Evolutionary conservation across 1,140 invertebrate genomes (phyloP), one percentile per base, ranked within the genome.

Genomic region (Caenorhabditis latens): DNA sequence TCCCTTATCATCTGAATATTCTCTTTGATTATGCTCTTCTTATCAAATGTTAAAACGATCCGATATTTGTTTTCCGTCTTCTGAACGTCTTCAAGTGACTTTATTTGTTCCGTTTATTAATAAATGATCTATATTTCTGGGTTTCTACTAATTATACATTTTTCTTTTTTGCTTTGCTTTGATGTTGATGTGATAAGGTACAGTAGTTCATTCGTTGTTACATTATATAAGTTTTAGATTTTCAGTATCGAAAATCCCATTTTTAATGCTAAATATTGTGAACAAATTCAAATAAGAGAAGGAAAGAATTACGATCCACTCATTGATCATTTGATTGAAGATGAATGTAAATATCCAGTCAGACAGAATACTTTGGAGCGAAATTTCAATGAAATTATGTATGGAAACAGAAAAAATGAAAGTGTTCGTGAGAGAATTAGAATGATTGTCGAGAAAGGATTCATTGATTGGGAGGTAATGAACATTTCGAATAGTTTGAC

Each of bases 201-300:
- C 11, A 13, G 9, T 11, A 42, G 40, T 5, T 32, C 32, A 32
- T 9, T 65, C 4, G 11, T n/a, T 0, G n/a, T 21, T 58, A n/a
- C 13, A 21, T 0, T 0, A n/a, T 4, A n/a, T n/a, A n/a, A 58
- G 21, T 19, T n/a, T 21, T 16, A 5, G 16, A 40, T 71, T 79
- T 79, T 53, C 71, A 79, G 71, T 24, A 53, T 79, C 24, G 71
- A 79, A 24, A 79, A 79, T 50, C 71, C 43, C 11, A 21, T 79
- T 9, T 11, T 32, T 6, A 50, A 50, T 79, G 9, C n/a, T 6
- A 13, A n/a, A 50, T 21, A 79, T 14, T 79, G 71, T 79, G 46
- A 50, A 4, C 13, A 19, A 19, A 11, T 79, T 4, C 6, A 53
- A 79, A 11, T 79, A 6, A 21, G 24, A 24, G n/a, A n/a, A 48